Evolutionary conservation across 1,140 invertebrate species (phyloP), one percentile per base, ranked within the genome.

Genomic region (Anastatus disparis): DNA sequence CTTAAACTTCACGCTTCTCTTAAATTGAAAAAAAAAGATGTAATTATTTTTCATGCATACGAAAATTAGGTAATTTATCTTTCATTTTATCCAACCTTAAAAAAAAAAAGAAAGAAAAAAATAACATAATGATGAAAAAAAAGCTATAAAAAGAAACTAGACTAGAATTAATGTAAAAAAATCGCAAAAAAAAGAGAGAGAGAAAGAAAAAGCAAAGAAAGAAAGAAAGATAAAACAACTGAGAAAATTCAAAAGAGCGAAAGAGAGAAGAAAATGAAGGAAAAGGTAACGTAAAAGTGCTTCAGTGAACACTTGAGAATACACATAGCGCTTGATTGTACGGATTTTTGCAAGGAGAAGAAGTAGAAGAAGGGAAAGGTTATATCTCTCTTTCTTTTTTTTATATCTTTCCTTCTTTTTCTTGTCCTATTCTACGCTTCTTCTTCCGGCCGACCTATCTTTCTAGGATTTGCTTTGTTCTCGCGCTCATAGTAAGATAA

Each of bases 241-340:
- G 31, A 4, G 10, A 4, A 35, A 35, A 35, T 35, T 10, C 4
- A 35, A 35, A 35, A 10, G 10, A 10, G n/a, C n/a, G n/a, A n/a
- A n/a, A 35, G 20, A 52, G 31, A 4, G 6, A 2, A 17, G 35
- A 67, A 68, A 62, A 24, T 26, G 26, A 65, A 48, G 68, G 62
- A 67, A 66, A 65, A 31, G 56, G 63, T 58, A 17, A 62, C 1
- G n/a, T 38, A 29, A 64, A 66, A 71, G 71, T 75, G 58, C 72
- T 61, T 29, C 1, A 53, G 38, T 31, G n/a, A n/a, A 17, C 48
- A 53, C 59, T 70, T 35, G 20, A 44, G 56, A 46, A 44, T 56
- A 42, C 64, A 15, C 24, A 17, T 3, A 3, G 38, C 22, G 24
- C 35, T 58, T 67, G 53, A 67, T 67, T 67, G 40, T 67, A 24